phyloP scores from a whole-genome alignment of 2,797 vertebrate genomes.

The Chelidonichthys spinosus region DNA sequence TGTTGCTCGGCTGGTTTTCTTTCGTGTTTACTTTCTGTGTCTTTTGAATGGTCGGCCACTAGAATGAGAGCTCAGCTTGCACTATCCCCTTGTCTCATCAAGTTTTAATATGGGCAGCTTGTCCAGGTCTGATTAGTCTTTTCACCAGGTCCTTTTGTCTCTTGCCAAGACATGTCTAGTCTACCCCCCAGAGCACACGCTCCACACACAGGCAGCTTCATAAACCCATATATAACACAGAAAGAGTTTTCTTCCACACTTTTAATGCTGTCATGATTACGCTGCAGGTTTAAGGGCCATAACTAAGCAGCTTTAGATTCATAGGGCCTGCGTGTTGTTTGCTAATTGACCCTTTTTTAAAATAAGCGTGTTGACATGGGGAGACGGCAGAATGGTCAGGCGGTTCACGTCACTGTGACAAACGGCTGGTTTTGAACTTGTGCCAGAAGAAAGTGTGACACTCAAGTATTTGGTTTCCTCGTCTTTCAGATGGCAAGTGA shows the following conservation, averaged over 20 bases:
- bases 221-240: constrained; percentile 45
- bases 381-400: constrained; percentile 59
- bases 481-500: constrained; percentile 26
- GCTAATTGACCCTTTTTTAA: constrained; percentile 53
- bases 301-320: constrained; percentile 76
- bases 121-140: constrained; percentile 76
- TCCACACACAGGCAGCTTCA: constrained; percentile 46
- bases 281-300: constrained; percentile 62
- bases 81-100: constrained; percentile 74
- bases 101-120: constrained; percentile 80
- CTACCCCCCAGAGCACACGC: constrained; percentile 22
- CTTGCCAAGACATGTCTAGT: constrained; percentile 45
- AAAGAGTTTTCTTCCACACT: constrained; percentile 41
- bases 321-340: constrained; percentile 69
- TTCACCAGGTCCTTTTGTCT: constrained; percentile 72
- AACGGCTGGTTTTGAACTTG: constrained; percentile 33
- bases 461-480: constrained; percentile 52
- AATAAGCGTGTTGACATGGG: constrained; percentile 50
- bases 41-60: constrained; percentile 37
- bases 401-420: constrained; percentile 39
- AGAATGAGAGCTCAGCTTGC: constrained; percentile 64
- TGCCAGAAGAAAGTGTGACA: constrained; percentile 47
- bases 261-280: constrained; percentile 67
- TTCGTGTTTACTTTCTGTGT: constrained; percentile 56
- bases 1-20: not conserved